Conservation (phyloP, 2,113 vertebrate species). For the Tinamus guttatus region DNA sequence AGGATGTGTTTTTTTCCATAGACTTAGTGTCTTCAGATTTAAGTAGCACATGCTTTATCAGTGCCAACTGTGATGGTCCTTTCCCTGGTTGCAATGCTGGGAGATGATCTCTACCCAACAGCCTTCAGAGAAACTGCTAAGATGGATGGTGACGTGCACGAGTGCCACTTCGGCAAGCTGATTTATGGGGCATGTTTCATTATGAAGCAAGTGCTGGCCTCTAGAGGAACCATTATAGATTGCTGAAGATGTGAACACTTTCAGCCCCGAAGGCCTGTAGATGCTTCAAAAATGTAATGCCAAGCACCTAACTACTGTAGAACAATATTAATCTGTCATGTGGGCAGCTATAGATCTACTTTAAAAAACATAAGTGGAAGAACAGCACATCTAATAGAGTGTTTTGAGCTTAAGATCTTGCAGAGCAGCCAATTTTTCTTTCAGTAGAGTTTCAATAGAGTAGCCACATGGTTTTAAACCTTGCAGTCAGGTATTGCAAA, state of each 20-base stretch:
- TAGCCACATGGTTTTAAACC: constrained; percentile 24
- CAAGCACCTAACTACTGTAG: constrained; percentile 85
- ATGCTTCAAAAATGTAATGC: constrained; percentile 83
- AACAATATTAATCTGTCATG: constrained; percentile 90
- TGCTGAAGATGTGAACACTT: constrained; percentile 81
- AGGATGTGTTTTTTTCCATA: constrained; percentile 72
- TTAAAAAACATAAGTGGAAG: constrained; percentile 69
- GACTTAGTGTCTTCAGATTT: constrained; percentile 81
- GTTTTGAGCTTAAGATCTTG: constrained; percentile 49
- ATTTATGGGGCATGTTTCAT: constrained; percentile 92
- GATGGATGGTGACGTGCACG: constrained; percentile 82
- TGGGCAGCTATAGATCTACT: constrained; percentile 83
- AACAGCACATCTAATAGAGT: constrained; percentile 44
- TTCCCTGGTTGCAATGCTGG: constrained; percentile 59
- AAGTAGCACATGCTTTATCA: constrained; percentile 80
- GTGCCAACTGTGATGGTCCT: constrained; percentile 76
- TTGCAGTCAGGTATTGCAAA: constrained; percentile 9
- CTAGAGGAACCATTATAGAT: constrained; percentile 82
- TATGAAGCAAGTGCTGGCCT: constrained; percentile 81
- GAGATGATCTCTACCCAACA: constrained; percentile 75
- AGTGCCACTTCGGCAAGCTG: constrained; percentile 86
- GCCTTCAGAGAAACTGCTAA: constrained; percentile 76
- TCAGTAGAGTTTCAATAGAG: background rate
- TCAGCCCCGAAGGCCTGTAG: constrained; percentile 82
- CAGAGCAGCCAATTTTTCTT: constrained; percentile 28